phyloP scores from a whole-genome alignment of 1,140 invertebrate genomes.

The Trinorchestia longiramus region DNA sequence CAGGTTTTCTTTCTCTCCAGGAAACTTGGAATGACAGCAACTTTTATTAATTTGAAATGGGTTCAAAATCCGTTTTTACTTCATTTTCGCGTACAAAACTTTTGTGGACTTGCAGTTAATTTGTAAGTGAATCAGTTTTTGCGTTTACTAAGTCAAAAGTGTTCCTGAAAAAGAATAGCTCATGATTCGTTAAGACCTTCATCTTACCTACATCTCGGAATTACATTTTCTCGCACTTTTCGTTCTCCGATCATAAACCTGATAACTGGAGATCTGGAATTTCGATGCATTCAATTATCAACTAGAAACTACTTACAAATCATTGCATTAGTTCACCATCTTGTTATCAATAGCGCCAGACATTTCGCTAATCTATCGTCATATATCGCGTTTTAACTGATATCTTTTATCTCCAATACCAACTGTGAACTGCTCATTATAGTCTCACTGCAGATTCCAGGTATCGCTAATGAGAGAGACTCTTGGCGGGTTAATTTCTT shows the following conservation, averaged over 20 bases:
- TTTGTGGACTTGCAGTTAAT: no score
- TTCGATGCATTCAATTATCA: neutral
- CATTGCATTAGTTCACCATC: neutral
- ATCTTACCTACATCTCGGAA: neutral
- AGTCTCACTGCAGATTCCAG: neutral
- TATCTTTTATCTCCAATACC: neutral
- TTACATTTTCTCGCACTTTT: neutral
- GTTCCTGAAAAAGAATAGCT: no score
- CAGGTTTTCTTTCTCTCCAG: no score
- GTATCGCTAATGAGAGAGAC: constrained; percentile 21
- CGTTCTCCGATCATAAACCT: neutral
- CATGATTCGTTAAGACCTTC: no score
- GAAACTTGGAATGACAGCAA: no score
- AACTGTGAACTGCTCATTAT: constrained; percentile 9
- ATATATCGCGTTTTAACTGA: neutral
- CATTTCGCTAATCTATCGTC: neutral
- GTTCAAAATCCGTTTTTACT: no score
- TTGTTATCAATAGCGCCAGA: neutral
- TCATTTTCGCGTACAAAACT: no score
- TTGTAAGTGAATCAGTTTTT: no score
- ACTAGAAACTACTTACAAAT: neutral
- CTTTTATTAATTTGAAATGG: no score
- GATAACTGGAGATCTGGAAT: neutral
- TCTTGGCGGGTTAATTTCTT: neutral
- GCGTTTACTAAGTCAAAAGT: no score